Evolutionary conservation across 2,888 invertebrate species (phyloP).

Genomic region (Amphipoea lucens): DNA sequence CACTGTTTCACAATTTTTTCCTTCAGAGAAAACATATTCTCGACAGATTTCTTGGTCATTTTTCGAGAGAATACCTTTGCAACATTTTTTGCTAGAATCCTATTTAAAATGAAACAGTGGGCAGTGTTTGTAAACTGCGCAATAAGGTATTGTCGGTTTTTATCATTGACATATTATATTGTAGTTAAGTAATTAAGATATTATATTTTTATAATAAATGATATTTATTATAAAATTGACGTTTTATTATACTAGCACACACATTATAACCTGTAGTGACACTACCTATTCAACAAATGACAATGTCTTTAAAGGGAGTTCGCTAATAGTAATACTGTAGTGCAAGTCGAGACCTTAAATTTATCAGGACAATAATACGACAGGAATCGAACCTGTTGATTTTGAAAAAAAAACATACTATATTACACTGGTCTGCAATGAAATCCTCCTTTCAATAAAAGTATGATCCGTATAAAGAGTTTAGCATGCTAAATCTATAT

Average conservation of each 20-base stretch:
- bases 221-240: conserved; percentile 67
- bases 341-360: too few relatives aligned
- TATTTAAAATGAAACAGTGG: neutral
- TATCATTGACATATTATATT: conserved; percentile 34
- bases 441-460: too few relatives aligned
- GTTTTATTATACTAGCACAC: conserved; percentile 66
- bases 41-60: neutral
- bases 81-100: neutral
- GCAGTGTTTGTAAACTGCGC: conserved; percentile 17
- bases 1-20: neutral
- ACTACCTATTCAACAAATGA: neutral
- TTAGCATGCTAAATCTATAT: too few relatives aligned
- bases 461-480: too few relatives aligned
- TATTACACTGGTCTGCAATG: too few relatives aligned
- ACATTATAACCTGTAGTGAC: neutral
- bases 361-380: too few relatives aligned
- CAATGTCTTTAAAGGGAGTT: neutral
- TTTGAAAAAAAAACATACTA: too few relatives aligned
- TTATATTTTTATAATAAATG: conserved; percentile 81
- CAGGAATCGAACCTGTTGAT: too few relatives aligned
- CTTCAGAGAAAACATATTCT: neutral
- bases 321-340: too few relatives aligned
- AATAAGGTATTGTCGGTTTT: conserved; percentile 36
- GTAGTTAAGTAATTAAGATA: conserved; percentile 66
- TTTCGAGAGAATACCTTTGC: neutral